These are phyloP conservation scores for Oreonectes daqikongensis DNA, from an alignment of 2,797 vertebrate species.

Conservation along the genomic window DNA sequence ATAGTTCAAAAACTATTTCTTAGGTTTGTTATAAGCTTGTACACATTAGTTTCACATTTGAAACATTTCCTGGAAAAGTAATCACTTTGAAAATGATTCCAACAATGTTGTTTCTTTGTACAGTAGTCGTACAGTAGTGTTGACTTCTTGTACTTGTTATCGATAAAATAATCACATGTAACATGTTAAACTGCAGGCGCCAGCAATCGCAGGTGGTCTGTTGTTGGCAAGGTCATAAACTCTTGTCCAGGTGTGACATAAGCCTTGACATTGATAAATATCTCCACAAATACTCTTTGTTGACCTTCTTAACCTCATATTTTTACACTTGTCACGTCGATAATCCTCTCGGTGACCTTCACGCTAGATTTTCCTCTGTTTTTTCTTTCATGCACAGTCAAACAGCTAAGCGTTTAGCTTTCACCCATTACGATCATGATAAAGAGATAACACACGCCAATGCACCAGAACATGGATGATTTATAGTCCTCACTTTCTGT, in stretches of 20 bases:
- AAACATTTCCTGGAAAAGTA: too few species aligned
- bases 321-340: conserved; percentile 1
- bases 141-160: too few species aligned
- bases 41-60: too few species aligned
- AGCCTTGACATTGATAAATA: conserved; percentile 12
- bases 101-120: too few species aligned
- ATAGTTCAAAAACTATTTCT: too few species aligned
- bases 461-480: conserved; percentile 37
- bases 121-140: too few species aligned
- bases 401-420: conserved; percentile 38
- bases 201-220: background rate
- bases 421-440: conserved; percentile 33
- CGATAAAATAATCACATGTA: too few species aligned
- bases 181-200: background rate
- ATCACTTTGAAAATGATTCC: too few species aligned
- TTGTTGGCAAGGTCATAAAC: conserved; percentile 10
- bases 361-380: conserved; percentile 19
- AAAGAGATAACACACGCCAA: conserved; percentile 39
- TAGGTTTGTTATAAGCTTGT: too few species aligned
- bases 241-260: background rate
- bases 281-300: conserved; percentile 9
- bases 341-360: conserved; percentile 29
- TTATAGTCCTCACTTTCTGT: conserved; percentile 36
- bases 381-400: conserved; percentile 30
- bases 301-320: conserved; percentile 37